Conservation (phyloP, 2,113 vertebrate genomes). For the Sialia sialis region DNA sequence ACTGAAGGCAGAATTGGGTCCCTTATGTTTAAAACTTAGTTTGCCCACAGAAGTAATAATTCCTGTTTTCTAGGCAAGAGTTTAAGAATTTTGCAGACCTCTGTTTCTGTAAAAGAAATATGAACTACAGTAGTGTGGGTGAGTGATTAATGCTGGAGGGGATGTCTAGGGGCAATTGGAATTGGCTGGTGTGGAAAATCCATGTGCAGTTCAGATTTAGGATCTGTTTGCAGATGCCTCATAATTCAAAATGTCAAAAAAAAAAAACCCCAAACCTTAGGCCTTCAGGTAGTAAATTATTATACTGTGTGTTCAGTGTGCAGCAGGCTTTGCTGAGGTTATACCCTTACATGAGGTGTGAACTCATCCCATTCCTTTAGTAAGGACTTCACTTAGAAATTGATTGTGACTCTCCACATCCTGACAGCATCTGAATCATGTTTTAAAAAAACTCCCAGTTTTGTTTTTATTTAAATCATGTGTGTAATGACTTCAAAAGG, state of each 20-base stretch:
- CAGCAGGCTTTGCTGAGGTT: constrained; percentile 31
- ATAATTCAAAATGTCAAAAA: constrained; percentile 60
- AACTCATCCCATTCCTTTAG: constrained; percentile 31
- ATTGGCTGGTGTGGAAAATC: constrained; percentile 46
- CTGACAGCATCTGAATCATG: neutral
- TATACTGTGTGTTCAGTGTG: neutral
- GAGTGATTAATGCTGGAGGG: constrained; percentile 11
- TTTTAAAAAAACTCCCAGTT: neutral
- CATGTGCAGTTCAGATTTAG: constrained; percentile 12
- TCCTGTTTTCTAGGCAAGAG: constrained; percentile 53
- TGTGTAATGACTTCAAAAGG: neutral
- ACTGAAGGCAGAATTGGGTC: constrained; percentile 50
- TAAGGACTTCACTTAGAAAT: constrained; percentile 1
- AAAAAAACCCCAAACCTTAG: neutral
- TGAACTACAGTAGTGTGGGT: constrained; percentile 30
- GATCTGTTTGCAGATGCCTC: constrained; percentile 30
- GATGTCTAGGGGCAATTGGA: constrained; percentile 12
- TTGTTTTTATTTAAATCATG: neutral
- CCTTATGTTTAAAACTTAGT: constrained; percentile 58
- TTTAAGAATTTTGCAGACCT: constrained; percentile 51
- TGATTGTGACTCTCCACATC: neutral
- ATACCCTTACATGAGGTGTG: constrained; percentile 16
- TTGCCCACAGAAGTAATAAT: constrained; percentile 48
- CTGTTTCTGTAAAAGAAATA: constrained; percentile 55
- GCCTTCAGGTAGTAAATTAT: constrained; percentile 21